A percentile compares a stretch with the other conserved stretches of the same genome.
phyloP scores from a whole-genome alignment of 2,797 vertebrate genomes.

The Mormyrops attenuatus region DNA sequence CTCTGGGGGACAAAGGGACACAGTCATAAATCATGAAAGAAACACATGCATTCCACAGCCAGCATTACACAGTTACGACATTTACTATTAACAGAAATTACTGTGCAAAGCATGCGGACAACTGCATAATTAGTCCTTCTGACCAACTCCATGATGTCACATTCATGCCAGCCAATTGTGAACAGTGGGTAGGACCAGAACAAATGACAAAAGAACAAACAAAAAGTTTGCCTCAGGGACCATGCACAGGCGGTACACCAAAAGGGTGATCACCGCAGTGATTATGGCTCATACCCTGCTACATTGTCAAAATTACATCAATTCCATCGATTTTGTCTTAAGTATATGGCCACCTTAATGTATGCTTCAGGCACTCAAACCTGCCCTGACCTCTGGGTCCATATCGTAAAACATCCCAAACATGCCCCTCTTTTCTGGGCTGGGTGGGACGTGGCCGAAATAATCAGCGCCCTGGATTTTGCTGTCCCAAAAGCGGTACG shows the following conservation, averaged over 20 bases:
- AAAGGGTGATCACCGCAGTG: no score
- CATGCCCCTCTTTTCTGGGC: constrained; percentile 80
- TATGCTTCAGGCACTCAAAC: background rate
- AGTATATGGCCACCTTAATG: background rate
- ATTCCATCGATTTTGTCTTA: background rate
- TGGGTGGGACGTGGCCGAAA: constrained; percentile 83
- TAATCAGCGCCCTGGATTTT: constrained; percentile 95
- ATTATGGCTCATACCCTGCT: background rate
- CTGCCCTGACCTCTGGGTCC: constrained; percentile 76
- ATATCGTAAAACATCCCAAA: constrained; percentile 96
- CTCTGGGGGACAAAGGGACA: constrained; percentile 55
- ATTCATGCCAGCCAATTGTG: background rate
- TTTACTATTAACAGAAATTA: background rate
- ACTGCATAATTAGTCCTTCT: background rate
- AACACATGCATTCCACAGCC: background rate
- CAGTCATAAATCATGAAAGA: background rate
- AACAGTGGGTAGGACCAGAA: background rate
- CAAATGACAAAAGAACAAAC: background rate
- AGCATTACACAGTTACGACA: background rate
- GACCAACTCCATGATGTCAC: background rate
- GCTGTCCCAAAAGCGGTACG: constrained; percentile 88
- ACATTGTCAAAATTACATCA: background rate
- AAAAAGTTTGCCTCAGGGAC: background rate
- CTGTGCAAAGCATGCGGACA: background rate
- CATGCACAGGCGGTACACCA: background rate